Conservation (phyloP, 1,140 invertebrate genomes). For the Neodiprion pinetum region DNA sequence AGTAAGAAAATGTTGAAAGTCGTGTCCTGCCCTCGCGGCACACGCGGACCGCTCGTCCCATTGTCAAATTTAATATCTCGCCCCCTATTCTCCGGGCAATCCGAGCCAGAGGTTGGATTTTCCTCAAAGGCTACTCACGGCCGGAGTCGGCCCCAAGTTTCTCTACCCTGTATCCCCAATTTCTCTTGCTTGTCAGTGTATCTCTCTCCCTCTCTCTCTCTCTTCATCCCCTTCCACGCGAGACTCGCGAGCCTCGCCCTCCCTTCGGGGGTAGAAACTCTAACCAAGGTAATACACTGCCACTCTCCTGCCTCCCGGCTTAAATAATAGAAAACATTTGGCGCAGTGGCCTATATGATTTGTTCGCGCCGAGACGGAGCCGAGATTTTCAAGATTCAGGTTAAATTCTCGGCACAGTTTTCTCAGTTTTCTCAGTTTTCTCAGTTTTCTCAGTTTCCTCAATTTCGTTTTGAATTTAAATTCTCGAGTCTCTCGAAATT, state of each 20-base stretch:
- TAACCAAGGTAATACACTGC: conserved; percentile 7
- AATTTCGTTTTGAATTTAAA: no score
- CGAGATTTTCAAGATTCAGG: not conserved
- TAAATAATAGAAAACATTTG: conserved; percentile 6
- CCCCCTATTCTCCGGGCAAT: not conserved
- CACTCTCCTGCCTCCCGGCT: not conserved
- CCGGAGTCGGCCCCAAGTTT: not conserved
- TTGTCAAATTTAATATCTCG: conserved; percentile 5
- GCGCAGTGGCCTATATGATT: conserved; percentile 1
- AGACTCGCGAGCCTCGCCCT: not conserved
- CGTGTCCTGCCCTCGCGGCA: no score
- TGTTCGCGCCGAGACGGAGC: not conserved
- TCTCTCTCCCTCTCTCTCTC: not conserved
- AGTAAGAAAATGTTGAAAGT: no score
- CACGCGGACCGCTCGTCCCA: not conserved
- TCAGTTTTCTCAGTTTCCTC: no score
- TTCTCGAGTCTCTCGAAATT: no score
- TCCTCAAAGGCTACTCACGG: not conserved
- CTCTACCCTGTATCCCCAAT: not conserved
- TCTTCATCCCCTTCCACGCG: not conserved
- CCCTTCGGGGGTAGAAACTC: not conserved
- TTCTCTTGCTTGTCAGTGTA: not conserved
- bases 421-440: no score
- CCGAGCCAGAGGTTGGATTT: not conserved
- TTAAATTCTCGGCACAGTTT: no score